Evolutionary conservation across 2,113 vertebrate genomes (phyloP).

Genomic region (Urocolius indicus): DNA sequence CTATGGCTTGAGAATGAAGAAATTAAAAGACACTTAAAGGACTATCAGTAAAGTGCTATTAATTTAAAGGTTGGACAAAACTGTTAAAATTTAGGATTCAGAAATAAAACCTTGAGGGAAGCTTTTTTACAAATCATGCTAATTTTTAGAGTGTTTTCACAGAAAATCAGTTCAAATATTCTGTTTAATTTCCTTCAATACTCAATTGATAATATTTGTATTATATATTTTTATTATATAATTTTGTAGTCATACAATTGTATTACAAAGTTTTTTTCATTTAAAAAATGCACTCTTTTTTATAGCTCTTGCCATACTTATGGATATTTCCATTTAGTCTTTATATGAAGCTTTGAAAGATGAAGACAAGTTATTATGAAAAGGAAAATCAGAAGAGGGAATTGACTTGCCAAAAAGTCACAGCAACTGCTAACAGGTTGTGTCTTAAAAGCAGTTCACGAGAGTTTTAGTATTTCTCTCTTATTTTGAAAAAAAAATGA

Average conservation of each 20-base stretch:
- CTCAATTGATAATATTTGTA: not conserved
- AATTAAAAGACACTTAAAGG: not conserved
- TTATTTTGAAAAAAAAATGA: not conserved
- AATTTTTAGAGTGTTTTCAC: not conserved
- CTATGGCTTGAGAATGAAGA: constrained; percentile 22
- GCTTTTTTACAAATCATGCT: not conserved
- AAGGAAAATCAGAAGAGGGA: not conserved
- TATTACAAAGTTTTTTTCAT: not conserved
- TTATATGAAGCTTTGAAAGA: not conserved
- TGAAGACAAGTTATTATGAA: not conserved
- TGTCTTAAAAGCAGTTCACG: not conserved
- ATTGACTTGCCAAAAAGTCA: not conserved
- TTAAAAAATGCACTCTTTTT: not conserved
- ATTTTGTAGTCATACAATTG: not conserved
- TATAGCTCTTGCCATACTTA: not conserved
- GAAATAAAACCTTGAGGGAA: not conserved
- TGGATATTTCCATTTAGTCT: not conserved
- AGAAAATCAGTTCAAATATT: not conserved
- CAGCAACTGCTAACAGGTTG: not conserved
- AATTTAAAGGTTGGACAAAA: not conserved
- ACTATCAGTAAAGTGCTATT: not conserved
- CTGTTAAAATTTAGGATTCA: not conserved
- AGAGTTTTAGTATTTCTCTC: not conserved
- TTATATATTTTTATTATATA: not conserved
- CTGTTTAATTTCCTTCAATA: not conserved